phyloP scores from a whole-genome alignment of 2,888 invertebrate species.

The Limenitis camilla region DNA sequence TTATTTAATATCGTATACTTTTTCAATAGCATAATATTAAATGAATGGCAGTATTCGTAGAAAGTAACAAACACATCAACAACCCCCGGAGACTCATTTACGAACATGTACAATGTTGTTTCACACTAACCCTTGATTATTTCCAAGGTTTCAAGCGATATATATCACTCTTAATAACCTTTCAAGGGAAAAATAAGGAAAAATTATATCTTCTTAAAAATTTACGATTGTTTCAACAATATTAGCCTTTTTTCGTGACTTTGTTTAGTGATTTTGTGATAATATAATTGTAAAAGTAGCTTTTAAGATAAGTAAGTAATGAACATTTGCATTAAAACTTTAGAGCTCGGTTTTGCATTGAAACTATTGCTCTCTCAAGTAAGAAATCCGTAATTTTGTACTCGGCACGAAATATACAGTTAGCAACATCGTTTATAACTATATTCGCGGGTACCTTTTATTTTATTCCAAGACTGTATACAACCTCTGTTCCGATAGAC shows the following conservation, averaged over 20 bases:
- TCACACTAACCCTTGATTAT: not conserved
- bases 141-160: not conserved
- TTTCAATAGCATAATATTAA: not conserved
- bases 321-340: too few species aligned
- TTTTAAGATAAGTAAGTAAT: not conserved
- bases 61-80: not conserved
- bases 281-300: constrained; percentile 2
- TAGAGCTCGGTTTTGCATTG: too few species aligned
- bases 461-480: too few species aligned
- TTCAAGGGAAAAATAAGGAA: not conserved
- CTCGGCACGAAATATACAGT: too few species aligned
- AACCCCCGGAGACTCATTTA: not conserved
- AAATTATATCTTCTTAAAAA: not conserved
- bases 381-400: too few species aligned
- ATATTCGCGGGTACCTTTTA: too few species aligned
- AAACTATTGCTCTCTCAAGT: too few species aligned
- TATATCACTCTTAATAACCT: not conserved
- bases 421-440: too few species aligned
- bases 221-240: not conserved
- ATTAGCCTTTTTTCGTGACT: not conserved
- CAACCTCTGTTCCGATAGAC: too few species aligned
- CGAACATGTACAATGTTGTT: not conserved
- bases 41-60: not conserved
- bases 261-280: not conserved
- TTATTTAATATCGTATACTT: too few species aligned